These are phyloP conservation scores for Piprites chloris DNA, from an alignment of 2,113 vertebrate genomes.

Conservation along the genomic window DNA sequence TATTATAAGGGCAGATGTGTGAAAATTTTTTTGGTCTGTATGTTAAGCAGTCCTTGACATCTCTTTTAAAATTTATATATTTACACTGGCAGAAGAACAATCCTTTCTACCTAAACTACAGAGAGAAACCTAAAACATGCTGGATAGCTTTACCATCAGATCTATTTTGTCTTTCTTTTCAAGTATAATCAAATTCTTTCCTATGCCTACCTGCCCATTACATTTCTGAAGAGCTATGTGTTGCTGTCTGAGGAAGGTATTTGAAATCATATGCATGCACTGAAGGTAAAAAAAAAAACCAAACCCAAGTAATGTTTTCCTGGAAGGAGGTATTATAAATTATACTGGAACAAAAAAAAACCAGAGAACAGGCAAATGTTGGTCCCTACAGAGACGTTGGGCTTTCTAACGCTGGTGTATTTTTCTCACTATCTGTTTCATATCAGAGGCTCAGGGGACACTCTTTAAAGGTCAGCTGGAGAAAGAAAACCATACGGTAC, in stretches of 20 bases:
- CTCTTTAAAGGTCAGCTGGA: neutral
- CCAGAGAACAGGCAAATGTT: neutral
- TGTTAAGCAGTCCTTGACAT: constrained; percentile 51
- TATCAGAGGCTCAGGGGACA: neutral
- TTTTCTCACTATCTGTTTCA: neutral
- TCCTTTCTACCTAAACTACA: constrained; percentile 33
- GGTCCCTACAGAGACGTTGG: neutral
- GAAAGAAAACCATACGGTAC: fast-evolving
- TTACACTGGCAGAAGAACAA: constrained; percentile 59
- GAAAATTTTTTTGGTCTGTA: constrained; percentile 42
- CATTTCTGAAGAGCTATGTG: neutral
- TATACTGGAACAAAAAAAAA: neutral
- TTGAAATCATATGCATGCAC: neutral
- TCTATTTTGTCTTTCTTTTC: constrained; percentile 29
- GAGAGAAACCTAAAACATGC: neutral
- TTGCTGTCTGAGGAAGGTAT: neutral
- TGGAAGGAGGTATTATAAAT: neutral
- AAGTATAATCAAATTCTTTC: constrained; percentile 31
- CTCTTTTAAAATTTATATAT: constrained; percentile 43
- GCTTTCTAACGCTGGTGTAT: neutral
- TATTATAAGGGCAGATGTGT: constrained; percentile 42
- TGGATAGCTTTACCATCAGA: constrained; percentile 14
- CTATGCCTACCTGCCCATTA: neutral
- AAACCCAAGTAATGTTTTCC: neutral
- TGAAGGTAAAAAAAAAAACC: neutral